A percentile compares a stretch with the other conserved stretches of the same genome.
Evolutionary conservation across 1,140 invertebrate species (phyloP).

Genomic region (Cephus cinctus): DNA sequence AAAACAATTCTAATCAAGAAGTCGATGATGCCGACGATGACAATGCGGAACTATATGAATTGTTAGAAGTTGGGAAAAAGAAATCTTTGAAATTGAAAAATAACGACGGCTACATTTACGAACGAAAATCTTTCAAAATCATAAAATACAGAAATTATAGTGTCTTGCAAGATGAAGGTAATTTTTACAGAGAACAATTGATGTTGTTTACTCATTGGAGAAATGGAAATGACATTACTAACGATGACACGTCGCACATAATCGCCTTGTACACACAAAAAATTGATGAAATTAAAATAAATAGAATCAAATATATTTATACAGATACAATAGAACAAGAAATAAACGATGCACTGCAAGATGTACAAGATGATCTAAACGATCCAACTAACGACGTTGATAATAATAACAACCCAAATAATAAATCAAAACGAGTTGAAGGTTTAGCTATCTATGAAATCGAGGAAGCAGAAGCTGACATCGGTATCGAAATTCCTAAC

Average conservation of each 20-base stretch:
- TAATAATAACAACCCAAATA: slow-evolving; percentile 1
- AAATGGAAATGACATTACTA: neutral
- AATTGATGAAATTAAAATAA: slow-evolving; percentile 5
- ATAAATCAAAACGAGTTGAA: neutral
- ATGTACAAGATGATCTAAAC: slow-evolving; percentile 3
- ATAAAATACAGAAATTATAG: slow-evolving; percentile 12
- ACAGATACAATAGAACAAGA: slow-evolving; percentile 4
- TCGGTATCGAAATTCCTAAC: slow-evolving; percentile 1
- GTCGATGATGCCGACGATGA: neutral
- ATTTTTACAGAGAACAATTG: slow-evolving; percentile 14
- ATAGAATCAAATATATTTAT: slow-evolving; percentile 11
- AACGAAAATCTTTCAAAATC: slow-evolving; percentile 5
- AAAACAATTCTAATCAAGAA: neutral
- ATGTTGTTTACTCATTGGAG: slow-evolving; percentile 11
- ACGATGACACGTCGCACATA: neutral
- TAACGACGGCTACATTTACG: slow-evolving; percentile 1
- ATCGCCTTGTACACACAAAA: slow-evolving; percentile 1
- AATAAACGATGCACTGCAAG: neutral
- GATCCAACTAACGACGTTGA: neutral
- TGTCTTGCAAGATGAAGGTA: slow-evolving; percentile 10
- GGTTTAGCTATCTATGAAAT: slow-evolving; percentile 5
- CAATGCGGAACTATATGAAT: neutral
- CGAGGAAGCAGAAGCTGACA: neutral
- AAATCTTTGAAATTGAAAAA: neutral
- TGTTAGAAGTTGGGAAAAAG: neutral